Base-by-base conservation (phyloP, 2,113 vertebrate genomes). In the Spermophilus dauricus region DNA sequence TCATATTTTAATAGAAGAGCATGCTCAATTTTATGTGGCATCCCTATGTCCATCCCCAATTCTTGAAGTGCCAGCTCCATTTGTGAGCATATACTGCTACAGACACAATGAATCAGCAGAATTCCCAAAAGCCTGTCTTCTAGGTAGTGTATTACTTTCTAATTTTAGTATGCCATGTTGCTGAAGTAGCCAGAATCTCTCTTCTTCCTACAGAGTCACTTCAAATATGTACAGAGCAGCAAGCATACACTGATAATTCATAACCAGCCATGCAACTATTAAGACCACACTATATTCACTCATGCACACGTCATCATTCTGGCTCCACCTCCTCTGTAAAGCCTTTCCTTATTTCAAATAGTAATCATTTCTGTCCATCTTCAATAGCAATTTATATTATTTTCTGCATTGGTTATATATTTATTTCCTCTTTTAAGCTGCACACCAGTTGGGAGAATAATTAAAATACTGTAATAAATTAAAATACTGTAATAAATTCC, bases 1-100 rank as follows among this genome's bases (percentile, higher is more conserved):
- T 90, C 85, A 39, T 61, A 88, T 91, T 94, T 91, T 69, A 94
- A 90, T 72, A 81, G 32, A 58, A 94, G 96, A 96, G 65, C 4
- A 48, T 58, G 53, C 11, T 42, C 42, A 82, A 91, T 86, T 87
- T 72, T 92, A 53, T 78, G 69, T 88, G 53, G 70, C 70, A 94
- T 48, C 11, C 39, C 12, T 12, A 39, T 2, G 6, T 4, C 22
- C 11, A 78, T 10, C 2, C 45, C 28, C n/a, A 87, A 22, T 42
- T 65, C 6, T 92, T 84, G 34, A 84, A 83, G n/a, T 93, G 61
- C n/a, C 39, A 77, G 6, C 7, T 92, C 70, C 72, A 77, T 89
- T 77, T 39, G 82, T 8, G 20, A 17, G 11, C 56, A 88, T 42
- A 34, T 10, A 34, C 1, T 45, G 39, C 45, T 30, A 6, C 18